Evolutionary conservation across 2,888 invertebrate genomes (phyloP).

Genomic region (Noctua comes): DNA sequence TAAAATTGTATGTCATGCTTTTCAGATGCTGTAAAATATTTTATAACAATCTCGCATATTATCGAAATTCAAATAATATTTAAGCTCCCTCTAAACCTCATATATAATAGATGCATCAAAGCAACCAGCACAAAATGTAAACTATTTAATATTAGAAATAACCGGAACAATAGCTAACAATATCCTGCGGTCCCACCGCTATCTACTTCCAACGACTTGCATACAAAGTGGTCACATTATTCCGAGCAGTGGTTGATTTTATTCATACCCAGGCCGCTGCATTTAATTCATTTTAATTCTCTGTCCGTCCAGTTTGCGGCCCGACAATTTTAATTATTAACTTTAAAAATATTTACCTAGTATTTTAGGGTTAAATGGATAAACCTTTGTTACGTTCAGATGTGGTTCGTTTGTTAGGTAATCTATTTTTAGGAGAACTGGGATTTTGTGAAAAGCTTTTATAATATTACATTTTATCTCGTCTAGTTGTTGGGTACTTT

Average conservation of each 20-base stretch:
- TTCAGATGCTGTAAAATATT: not conserved
- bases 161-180: slow-evolving; percentile 58
- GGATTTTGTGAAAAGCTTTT: slow-evolving; percentile 36
- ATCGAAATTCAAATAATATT: slow-evolving; percentile 4
- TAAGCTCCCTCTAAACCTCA: not conserved
- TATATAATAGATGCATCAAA: not conserved
- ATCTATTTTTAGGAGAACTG: slow-evolving; percentile 36
- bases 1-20: not conserved
- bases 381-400: slow-evolving; percentile 34
- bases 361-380: slow-evolving; percentile 56
- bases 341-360: slow-evolving; percentile 60
- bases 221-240: slow-evolving; percentile 70
- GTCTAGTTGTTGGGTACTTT: slow-evolving; percentile 31
- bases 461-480: slow-evolving; percentile 42
- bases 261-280: slow-evolving; percentile 63
- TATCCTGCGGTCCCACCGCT: slow-evolving; percentile 40
- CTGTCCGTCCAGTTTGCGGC: slow-evolving; percentile 58
- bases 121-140: slow-evolving; percentile 5
- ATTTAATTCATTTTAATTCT: slow-evolving; percentile 72
- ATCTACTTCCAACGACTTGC: slow-evolving; percentile 61
- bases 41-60: not conserved
- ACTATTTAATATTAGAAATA: slow-evolving; percentile 53
- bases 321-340: slow-evolving; percentile 71
- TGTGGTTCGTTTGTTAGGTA: slow-evolving; percentile 41
- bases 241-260: slow-evolving; percentile 58